Percentiles rank a stretch among this genome's conserved stretches.
Evolutionary conservation across 2,888 invertebrate genomes (phyloP).

Genomic region (Dryomyza anilis): DNA sequence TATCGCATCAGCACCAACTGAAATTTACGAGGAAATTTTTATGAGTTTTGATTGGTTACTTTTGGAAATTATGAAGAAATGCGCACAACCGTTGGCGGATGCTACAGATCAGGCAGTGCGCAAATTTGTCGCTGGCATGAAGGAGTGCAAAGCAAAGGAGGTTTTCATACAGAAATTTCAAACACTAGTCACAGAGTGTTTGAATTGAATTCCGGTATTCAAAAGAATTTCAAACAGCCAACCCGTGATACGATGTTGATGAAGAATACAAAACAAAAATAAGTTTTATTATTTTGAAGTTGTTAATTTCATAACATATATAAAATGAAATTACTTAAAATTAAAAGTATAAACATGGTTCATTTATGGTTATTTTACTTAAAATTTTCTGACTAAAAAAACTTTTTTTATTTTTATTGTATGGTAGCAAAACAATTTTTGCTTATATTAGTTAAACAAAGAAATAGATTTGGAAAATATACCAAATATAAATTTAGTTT

Average conservation of each 20-base stretch:
- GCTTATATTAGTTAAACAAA: too few relatives aligned
- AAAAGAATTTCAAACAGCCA: constrained; percentile 9
- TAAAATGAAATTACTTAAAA: background rate
- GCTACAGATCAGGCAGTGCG: constrained; percentile 35
- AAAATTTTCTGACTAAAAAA: too few relatives aligned
- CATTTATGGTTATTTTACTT: too few relatives aligned
- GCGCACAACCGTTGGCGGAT: constrained; percentile 37
- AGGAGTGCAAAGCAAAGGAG: constrained; percentile 45
- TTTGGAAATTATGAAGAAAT: constrained; percentile 42
- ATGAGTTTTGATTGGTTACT: constrained; percentile 45
- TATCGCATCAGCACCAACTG: constrained; percentile 41
- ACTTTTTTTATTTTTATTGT: too few relatives aligned
- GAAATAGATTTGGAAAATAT: too few relatives aligned
- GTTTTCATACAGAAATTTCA: constrained; percentile 46
- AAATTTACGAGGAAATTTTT: constrained; percentile 47
- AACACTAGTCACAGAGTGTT: constrained; percentile 35
- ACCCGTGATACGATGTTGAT: too few relatives aligned
- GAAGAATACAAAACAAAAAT: too few relatives aligned
- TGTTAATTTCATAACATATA: background rate
- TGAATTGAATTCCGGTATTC: constrained; percentile 26
- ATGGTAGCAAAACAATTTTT: too few relatives aligned
- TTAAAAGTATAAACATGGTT: background rate
- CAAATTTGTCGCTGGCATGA: constrained; percentile 42
- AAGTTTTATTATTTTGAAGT: constrained; percentile 1
- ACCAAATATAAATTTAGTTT: too few relatives aligned